Percentiles rank a stretch among this genome's conserved stretches.
phyloP scores from a whole-genome alignment of 2,888 invertebrate species.

The Cryptocheilus praepositus region DNA sequence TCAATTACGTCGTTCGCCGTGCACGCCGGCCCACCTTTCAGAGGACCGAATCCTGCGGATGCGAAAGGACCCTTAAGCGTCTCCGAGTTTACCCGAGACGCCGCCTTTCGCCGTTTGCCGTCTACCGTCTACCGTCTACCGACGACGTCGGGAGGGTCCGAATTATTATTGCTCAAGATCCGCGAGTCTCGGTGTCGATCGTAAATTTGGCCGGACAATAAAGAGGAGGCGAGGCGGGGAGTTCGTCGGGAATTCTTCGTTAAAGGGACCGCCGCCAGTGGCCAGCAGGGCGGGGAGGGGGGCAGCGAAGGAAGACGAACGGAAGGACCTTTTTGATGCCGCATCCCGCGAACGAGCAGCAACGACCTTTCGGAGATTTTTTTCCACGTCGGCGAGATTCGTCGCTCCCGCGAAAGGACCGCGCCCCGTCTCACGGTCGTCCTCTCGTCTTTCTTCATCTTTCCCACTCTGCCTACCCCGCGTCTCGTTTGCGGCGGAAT shows the following conservation, averaged over 20 bases:
- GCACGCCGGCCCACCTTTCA: too few relatives aligned
- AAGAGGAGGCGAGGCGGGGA: slow-evolving; percentile 33
- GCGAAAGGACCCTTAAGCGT: too few relatives aligned
- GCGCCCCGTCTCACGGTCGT: neutral
- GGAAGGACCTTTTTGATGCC: neutral
- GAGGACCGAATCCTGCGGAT: too few relatives aligned
- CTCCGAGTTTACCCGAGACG: too few relatives aligned
- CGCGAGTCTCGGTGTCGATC: slow-evolving; percentile 50
- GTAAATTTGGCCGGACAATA: slow-evolving; percentile 53
- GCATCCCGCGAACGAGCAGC: slow-evolving; percentile 11
- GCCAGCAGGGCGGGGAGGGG: neutral
- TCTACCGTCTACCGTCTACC: too few relatives aligned
- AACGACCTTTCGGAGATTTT: slow-evolving; percentile 15
- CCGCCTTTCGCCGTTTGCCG: too few relatives aligned
- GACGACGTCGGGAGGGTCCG: slow-evolving; percentile 35
- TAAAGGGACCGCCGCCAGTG: slow-evolving; percentile 40
- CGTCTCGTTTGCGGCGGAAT: slow-evolving; percentile 57
- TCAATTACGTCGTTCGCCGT: too few relatives aligned
- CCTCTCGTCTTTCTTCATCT: neutral
- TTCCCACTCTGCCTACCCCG: neutral
- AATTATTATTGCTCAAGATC: slow-evolving; percentile 47
- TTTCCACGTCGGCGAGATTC: slow-evolving; percentile 11
- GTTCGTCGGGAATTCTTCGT: slow-evolving; percentile 43
- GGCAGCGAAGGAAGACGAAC: too few relatives aligned
- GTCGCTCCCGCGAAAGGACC: slow-evolving; percentile 4